Conservation (phyloP, 2,797 vertebrate species). For the Linurgus olivaceus region DNA sequence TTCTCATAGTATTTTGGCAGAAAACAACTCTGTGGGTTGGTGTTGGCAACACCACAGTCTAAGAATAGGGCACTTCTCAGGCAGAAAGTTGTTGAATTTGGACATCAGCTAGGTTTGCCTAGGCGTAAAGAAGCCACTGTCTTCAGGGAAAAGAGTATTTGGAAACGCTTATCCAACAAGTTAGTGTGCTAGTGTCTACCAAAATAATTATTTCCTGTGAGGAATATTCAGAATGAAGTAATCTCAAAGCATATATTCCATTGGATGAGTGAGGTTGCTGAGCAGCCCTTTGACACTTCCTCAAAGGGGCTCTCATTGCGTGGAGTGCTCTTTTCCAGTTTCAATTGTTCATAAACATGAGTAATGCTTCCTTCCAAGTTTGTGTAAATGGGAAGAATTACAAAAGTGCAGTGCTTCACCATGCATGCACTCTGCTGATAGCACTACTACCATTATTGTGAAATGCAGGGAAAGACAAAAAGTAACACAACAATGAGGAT, state of each 20-base stretch:
- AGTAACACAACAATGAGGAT: not conserved
- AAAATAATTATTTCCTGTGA: slow-evolving; percentile 75
- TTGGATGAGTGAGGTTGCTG: slow-evolving; percentile 21
- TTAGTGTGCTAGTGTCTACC: slow-evolving; percentile 58
- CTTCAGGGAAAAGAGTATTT: slow-evolving; percentile 44
- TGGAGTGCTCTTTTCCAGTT: not conserved
- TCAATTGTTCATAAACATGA: not conserved
- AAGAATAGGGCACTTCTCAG: slow-evolving; percentile 71
- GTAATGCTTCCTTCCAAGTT: slow-evolving; percentile 25
- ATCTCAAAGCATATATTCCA: slow-evolving; percentile 66
- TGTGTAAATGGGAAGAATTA: not conserved
- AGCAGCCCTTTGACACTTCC: not conserved
- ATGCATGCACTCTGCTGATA: not conserved
- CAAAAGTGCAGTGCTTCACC: not conserved
- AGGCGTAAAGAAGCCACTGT: slow-evolving; percentile 64
- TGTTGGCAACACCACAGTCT: slow-evolving; percentile 63
- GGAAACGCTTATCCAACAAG: slow-evolving; percentile 70
- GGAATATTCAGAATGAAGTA: slow-evolving; percentile 64
- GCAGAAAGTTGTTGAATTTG: slow-evolving; percentile 72
- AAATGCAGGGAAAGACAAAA: not conserved
- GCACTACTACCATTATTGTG: not conserved
- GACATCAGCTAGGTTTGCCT: slow-evolving; percentile 59
- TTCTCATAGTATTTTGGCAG: slow-evolving; percentile 69
- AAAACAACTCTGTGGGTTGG: slow-evolving; percentile 43
- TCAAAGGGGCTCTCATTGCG: slow-evolving; percentile 38